Conservation (phyloP, 2,113 vertebrate genomes). For the Catagonus wagneri region DNA sequence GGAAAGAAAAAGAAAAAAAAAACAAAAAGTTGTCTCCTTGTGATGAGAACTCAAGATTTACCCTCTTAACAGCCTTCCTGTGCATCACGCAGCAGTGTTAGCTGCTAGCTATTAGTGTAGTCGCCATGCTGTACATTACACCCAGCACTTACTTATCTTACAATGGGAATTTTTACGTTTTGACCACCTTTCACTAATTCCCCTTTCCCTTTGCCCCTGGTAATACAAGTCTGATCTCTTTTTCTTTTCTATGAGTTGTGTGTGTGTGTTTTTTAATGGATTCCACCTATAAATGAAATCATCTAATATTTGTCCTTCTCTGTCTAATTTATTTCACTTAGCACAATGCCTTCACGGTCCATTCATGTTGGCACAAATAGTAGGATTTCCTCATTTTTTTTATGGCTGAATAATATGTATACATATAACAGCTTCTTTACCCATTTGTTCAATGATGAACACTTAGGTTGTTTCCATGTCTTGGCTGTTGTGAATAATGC, state of each 20-base stretch:
- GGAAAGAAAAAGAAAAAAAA: background rate
- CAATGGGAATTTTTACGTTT: background rate
- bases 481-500: background rate
- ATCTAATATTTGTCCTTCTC: background rate
- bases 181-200: background rate
- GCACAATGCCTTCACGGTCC: background rate
- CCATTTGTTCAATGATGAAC: background rate
- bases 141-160: background rate
- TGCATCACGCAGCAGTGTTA: background rate
- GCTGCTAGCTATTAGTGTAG: background rate
- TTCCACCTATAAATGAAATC: background rate
- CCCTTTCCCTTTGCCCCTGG: background rate
- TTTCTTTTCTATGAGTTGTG: background rate
- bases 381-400: background rate
- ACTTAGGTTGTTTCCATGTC: background rate
- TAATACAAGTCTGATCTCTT: background rate
- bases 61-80: background rate
- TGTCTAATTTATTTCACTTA: background rate
- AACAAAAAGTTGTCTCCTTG: background rate
- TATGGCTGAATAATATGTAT: background rate
- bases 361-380: background rate
- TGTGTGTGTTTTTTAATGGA: background rate
- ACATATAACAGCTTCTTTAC: background rate
- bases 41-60: background rate
- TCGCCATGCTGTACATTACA: fast-evolving